phyloP scores from a whole-genome alignment of 2,797 vertebrate genomes.

The Anguilla marmorata region DNA sequence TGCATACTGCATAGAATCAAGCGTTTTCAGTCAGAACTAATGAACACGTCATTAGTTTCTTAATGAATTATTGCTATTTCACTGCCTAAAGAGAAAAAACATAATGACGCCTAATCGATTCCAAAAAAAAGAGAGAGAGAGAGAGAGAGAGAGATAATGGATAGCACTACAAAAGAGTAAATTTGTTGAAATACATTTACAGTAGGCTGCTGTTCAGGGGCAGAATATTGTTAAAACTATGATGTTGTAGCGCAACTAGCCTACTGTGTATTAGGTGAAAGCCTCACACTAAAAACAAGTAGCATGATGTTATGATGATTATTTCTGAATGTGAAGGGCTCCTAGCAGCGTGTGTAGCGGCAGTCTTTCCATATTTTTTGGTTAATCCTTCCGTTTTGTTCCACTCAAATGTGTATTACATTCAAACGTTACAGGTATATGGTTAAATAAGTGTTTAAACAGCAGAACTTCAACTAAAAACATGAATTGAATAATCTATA shows the following conservation, averaged over 20 bases:
- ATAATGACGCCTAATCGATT: too few species aligned
- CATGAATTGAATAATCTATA: not conserved
- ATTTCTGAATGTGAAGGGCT: not conserved
- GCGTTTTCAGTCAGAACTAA: too few species aligned
- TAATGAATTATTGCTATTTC: too few species aligned
- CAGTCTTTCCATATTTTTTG: not conserved
- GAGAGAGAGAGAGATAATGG: not conserved
- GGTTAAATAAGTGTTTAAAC: not conserved
- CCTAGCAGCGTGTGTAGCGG: not conserved
- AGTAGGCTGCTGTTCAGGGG: too few species aligned
- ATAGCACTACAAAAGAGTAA: not conserved
- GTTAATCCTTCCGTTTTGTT: not conserved
- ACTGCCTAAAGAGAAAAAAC: too few species aligned
- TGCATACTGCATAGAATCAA: too few species aligned
- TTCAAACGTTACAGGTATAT: not conserved
- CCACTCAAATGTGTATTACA: not conserved
- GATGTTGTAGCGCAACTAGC: not conserved
- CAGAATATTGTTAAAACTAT: not conserved
- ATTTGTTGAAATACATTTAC: not conserved
- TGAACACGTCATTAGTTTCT: too few species aligned
- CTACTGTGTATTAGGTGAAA: not conserved
- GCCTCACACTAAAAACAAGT: not conserved
- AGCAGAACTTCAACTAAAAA: not conserved
- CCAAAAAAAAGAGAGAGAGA: too few species aligned
- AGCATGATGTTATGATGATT: too few species aligned